Conservation (phyloP, 2,888 invertebrate genomes). For the Dicyrtomina minuta region DNA sequence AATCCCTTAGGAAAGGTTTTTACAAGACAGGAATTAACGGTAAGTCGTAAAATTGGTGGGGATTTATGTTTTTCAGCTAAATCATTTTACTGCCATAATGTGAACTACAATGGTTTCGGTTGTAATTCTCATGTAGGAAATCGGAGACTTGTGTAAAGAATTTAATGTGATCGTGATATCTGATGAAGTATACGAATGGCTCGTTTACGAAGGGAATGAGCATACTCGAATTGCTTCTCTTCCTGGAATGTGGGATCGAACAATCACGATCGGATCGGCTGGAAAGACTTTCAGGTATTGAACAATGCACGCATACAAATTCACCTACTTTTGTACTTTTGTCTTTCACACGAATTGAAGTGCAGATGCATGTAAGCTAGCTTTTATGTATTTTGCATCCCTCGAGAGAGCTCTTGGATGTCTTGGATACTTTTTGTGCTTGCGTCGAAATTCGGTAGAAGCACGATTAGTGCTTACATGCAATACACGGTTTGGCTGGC, state of each 20-base stretch:
- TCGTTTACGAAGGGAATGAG: constrained; percentile 78
- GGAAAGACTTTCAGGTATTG: constrained; percentile 60
- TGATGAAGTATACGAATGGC: constrained; percentile 95
- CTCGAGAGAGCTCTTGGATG: too few species aligned
- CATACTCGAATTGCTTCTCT: constrained; percentile 78
- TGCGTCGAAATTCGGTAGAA: too few species aligned
- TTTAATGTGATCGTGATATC: constrained; percentile 88
- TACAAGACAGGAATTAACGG: constrained; percentile 62
- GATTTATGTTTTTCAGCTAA: neutral
- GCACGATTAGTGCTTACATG: too few species aligned
- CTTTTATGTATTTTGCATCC: too few species aligned
- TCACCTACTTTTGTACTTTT: neutral
- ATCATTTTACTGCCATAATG: neutral
- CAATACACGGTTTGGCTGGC: too few species aligned
- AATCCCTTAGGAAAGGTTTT: constrained; percentile 96
- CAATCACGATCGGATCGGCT: constrained; percentile 64
- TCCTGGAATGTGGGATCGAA: constrained; percentile 64
- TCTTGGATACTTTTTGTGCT: too few species aligned
- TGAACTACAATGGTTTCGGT: neutral
- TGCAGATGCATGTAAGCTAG: too few species aligned
- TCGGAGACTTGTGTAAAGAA: constrained; percentile 87
- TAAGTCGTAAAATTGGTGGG: constrained; percentile 24
- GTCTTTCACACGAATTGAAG: neutral
- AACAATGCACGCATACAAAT: too few species aligned
- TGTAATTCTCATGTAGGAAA: constrained; percentile 59